Conservation (phyloP, 2,797 vertebrate genomes). For the Lindbergichthys nudifrons region DNA sequence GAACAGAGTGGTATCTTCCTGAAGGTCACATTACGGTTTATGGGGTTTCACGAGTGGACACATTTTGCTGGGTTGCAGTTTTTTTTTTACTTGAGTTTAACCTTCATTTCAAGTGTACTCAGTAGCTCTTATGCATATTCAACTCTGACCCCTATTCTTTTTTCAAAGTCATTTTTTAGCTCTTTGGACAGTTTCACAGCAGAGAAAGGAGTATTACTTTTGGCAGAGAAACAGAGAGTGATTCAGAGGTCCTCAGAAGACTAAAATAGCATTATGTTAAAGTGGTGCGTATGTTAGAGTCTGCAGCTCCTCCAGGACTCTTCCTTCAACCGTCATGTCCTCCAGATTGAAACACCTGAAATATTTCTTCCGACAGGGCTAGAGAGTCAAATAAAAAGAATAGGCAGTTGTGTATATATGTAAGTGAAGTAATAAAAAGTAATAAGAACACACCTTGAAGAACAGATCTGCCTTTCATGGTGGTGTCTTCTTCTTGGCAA, state of each 20-base stretch:
- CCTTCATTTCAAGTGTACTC: background rate
- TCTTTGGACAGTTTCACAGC: slow-evolving; percentile 9
- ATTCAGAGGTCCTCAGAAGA: slow-evolving; percentile 4
- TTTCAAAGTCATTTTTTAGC: background rate
- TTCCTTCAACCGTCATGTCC: slow-evolving; percentile 16
- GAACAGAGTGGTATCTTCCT: slow-evolving; percentile 45
- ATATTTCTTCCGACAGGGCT: slow-evolving; percentile 8
- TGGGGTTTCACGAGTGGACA: slow-evolving; percentile 2
- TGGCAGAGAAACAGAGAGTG: slow-evolving; percentile 1
- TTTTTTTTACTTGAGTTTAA: slow-evolving; percentile 8
- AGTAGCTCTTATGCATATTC: background rate
- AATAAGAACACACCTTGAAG: background rate
- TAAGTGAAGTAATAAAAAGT: slow-evolving; percentile 2
- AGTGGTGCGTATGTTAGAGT: background rate
- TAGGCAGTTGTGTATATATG: slow-evolving; percentile 7
- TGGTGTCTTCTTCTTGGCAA: background rate
- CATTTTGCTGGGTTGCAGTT: slow-evolving; percentile 5
- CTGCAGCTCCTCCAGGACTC: slow-evolving; percentile 10
- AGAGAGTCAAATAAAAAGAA: slow-evolving; percentile 6
- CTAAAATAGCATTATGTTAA: slow-evolving; percentile 6
- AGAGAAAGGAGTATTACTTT: slow-evolving; percentile 7
- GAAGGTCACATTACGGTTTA: slow-evolving; percentile 17
- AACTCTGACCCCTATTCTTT: background rate
- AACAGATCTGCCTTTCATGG: background rate
- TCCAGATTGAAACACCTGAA: slow-evolving; percentile 32